These are phyloP conservation scores for Campylorhamphus procurvoides DNA, from an alignment of 2,113 vertebrate genomes.

Conservation along the genomic window DNA sequence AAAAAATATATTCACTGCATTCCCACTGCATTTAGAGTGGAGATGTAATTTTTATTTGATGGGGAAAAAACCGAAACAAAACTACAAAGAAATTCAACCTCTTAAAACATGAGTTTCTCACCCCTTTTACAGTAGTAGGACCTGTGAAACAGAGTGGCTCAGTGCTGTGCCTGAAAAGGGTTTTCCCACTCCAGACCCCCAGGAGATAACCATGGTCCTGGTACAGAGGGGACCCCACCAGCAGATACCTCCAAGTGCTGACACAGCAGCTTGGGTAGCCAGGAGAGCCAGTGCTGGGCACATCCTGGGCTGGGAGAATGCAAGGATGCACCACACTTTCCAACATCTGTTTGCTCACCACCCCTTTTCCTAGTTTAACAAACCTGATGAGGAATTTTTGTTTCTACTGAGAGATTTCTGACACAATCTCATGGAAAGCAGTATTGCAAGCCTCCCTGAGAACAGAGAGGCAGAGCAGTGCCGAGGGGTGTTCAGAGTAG, in stretches of 20 bases:
- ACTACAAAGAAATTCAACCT: background rate
- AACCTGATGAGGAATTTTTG: background rate
- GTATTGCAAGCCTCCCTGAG: background rate
- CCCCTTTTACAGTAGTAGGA: background rate
- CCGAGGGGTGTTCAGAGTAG: background rate
- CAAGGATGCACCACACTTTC: background rate
- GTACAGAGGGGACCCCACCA: background rate
- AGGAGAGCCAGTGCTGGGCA: accelerated
- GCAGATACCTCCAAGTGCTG: accelerated
- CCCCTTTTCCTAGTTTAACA: background rate
- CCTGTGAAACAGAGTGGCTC: background rate
- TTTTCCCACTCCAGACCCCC: background rate
- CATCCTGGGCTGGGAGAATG: background rate
- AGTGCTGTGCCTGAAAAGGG: background rate
- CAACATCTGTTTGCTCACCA: background rate
- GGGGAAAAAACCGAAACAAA: background rate
- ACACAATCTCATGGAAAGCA: background rate
- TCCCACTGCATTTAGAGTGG: background rate
- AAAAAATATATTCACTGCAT: background rate
- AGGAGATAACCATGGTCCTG: accelerated
- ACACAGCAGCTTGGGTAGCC: background rate
- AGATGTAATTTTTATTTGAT: background rate
- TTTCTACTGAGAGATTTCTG: background rate
- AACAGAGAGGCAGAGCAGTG: background rate
- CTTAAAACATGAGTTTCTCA: background rate